Conservation (phyloP, 2,888 invertebrate genomes). For the Seladonia tumulorum region DNA sequence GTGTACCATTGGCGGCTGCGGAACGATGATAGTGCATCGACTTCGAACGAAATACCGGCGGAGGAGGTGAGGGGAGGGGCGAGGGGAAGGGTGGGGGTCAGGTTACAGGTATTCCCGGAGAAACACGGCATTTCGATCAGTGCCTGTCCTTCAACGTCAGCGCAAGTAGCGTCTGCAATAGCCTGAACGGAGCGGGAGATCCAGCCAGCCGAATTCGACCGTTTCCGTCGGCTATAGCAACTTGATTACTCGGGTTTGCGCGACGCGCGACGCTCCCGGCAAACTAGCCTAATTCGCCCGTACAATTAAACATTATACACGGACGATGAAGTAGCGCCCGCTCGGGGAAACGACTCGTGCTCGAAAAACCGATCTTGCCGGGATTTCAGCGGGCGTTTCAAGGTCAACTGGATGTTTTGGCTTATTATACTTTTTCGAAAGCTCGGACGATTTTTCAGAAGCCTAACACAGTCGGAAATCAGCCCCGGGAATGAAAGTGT, state of each 20-base stretch:
- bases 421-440: no score
- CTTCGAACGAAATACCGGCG: slow-evolving; percentile 58
- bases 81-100: not conserved
- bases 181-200: slow-evolving; percentile 33
- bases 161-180: slow-evolving; percentile 41
- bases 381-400: no score
- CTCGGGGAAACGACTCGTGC: not conserved
- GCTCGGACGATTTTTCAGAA: no score
- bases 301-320: not conserved
- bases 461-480: no score
- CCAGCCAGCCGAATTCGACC: slow-evolving; percentile 43
- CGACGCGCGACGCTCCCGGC: not conserved
- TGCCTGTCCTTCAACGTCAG: slow-evolving; percentile 54
- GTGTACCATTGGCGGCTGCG: slow-evolving; percentile 71
- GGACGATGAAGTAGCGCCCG: not conserved
- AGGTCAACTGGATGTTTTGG: no score
- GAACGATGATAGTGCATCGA: slow-evolving; percentile 52
- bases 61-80: no score
- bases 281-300: not conserved
- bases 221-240: slow-evolving; percentile 19
- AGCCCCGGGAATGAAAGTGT: no score
- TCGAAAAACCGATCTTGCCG: not conserved
- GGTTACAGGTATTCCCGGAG: slow-evolving; percentile 60
- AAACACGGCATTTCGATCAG: slow-evolving; percentile 78
- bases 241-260: slow-evolving; percentile 31